Conservation (phyloP, 2,888 invertebrate genomes). For the Lasius platythorax region DNA sequence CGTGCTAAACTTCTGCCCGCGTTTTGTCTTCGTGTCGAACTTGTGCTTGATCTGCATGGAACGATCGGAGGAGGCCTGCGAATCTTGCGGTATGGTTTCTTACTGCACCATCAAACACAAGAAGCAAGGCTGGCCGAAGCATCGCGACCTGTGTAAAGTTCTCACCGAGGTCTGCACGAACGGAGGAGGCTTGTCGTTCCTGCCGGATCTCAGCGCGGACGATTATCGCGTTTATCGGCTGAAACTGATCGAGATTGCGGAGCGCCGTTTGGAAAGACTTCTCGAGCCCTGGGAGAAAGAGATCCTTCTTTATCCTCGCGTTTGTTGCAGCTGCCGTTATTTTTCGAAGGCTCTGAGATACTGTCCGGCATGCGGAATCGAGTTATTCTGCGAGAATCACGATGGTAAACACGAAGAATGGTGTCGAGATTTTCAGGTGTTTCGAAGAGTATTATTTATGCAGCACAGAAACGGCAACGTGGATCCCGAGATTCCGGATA, state of each 20-base stretch:
- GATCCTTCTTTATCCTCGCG: slow-evolving; percentile 89
- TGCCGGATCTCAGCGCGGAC: slow-evolving; percentile 87
- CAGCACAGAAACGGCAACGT: slow-evolving; percentile 88
- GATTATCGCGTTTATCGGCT: slow-evolving; percentile 89
- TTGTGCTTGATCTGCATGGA: slow-evolving; percentile 86
- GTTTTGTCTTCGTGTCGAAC: slow-evolving; percentile 89
- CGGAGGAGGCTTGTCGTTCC: slow-evolving; percentile 87
- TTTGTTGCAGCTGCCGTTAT: slow-evolving; percentile 87
- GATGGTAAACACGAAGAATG: slow-evolving; percentile 87
- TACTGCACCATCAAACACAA: slow-evolving; percentile 90
- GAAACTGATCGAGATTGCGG: slow-evolving; percentile 88
- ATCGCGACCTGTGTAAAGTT: slow-evolving; percentile 89
- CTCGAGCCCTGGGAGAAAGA: slow-evolving; percentile 90
- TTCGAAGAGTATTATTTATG: slow-evolving; percentile 88
- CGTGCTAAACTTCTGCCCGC: slow-evolving; percentile 89
- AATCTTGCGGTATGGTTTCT: slow-evolving; percentile 88
- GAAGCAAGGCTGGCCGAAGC: slow-evolving; percentile 87
- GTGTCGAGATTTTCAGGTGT: slow-evolving; percentile 89
- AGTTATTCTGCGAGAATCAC: slow-evolving; percentile 88
- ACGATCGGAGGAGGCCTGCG: slow-evolving; percentile 80
- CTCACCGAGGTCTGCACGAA: slow-evolving; percentile 88
- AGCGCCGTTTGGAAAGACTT: slow-evolving; percentile 87
- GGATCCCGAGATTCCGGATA: slow-evolving; percentile 88
- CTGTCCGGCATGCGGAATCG: slow-evolving; percentile 88
- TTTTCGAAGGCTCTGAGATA: slow-evolving; percentile 87